Evolutionary conservation across 2,888 invertebrate species (phyloP).

Genomic region (Chaetogeoica ovagalla): DNA sequence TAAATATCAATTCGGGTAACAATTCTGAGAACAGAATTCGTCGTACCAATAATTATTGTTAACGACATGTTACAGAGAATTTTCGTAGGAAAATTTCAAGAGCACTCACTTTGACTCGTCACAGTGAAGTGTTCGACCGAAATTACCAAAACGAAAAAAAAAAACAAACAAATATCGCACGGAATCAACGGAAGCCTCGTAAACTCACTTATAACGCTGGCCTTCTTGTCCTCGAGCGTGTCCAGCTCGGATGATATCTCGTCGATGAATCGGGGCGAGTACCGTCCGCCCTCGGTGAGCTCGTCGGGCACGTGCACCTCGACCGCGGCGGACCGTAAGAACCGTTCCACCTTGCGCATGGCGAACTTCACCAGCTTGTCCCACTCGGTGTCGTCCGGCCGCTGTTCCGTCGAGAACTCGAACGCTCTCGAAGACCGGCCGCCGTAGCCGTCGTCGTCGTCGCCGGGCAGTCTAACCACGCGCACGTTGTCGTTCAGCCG

Average conservation of each 20-base stretch:
- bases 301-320: slow-evolving; percentile 76
- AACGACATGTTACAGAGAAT: too few species aligned
- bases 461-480: slow-evolving; percentile 70
- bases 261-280: slow-evolving; percentile 79
- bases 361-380: slow-evolving; percentile 77
- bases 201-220: slow-evolving; percentile 76
- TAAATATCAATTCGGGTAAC: too few species aligned
- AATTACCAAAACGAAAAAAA: too few species aligned
- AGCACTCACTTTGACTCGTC: too few species aligned
- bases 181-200: too few species aligned
- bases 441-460: slow-evolving; percentile 65
- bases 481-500: slow-evolving; percentile 73
- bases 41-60: too few species aligned
- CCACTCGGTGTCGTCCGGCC: slow-evolving; percentile 79
- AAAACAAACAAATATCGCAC: too few species aligned
- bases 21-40: too few species aligned
- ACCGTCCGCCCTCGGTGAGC: slow-evolving; percentile 73
- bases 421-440: slow-evolving; percentile 66
- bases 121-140: too few species aligned
- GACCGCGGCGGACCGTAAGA: slow-evolving; percentile 76
- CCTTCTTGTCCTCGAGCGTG: slow-evolving; percentile 79
- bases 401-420: slow-evolving; percentile 72
- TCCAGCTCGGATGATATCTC: slow-evolving; percentile 83
- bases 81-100: too few species aligned
- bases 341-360: slow-evolving; percentile 74